Evolutionary conservation across 1,140 invertebrate species (phyloP), one percentile per base, ranked within the genome.

Genomic region (Solenopsis invicta): DNA sequence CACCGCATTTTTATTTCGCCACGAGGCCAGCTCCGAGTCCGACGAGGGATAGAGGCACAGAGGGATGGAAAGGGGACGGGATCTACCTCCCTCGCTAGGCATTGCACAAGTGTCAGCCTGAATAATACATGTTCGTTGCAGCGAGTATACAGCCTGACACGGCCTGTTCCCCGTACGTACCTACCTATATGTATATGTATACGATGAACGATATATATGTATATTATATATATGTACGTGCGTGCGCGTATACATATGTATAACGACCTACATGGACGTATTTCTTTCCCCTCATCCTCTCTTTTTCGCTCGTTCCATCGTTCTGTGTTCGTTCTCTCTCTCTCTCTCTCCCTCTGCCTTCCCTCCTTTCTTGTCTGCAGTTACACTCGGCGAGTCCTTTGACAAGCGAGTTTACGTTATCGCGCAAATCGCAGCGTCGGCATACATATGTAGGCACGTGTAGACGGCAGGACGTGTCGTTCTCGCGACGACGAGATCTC

Each of bases 121-220:
- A 94, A 94, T 95, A 95, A 95, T 94, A 93, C 94, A 93, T 94
- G 91, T 93, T 90, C 88, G 86, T 88, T 92, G 91, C 90, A 92
- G 92, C 85, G 86, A 88, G 90, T 92, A 92, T 92, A 92, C 91
- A 75, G 56, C 90, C 81, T 91, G 92, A 93, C 93, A 93, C 89
- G 90, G 86, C 76, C 90, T 90, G 91, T 90, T 66, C 66, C 78
- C 80, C 77, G 78, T 90, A 87, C 78, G 34, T 69, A 45, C 29
- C 64, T 45, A 29, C 13, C 45, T 64, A 50, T 41, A 16, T 69
- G 18, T 67, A 48, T 16, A 21, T 50, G 37, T 41, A 34, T 52
- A 24, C 13, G n/a, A 41, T 54, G 29, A n/a, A 34, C 6, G 21
- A 37, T 37, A 41, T 59, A 56, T 29, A 52, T 64, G 59, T 67